phyloP scores from a whole-genome alignment of 2,888 invertebrate genomes.

The Scelioninae gen. 2 region DNA sequence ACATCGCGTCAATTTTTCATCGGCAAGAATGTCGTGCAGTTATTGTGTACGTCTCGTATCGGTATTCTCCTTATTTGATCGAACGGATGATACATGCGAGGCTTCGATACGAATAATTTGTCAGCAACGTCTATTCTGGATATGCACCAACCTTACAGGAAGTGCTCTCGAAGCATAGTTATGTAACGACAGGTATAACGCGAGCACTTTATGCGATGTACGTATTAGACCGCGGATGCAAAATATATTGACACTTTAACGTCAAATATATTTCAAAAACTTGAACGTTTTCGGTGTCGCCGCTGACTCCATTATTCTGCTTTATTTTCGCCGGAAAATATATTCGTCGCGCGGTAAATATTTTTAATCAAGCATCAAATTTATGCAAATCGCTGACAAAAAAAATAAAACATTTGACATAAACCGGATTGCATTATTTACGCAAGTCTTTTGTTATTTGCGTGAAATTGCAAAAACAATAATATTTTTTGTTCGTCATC shows the following conservation, averaged over 20 bases:
- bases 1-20: conserved; percentile 18
- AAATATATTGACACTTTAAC: neutral
- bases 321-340: no score
- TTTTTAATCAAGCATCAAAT: no score
- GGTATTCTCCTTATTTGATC: conserved; percentile 22
- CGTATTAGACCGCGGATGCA: neutral
- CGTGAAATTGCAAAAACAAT: no score
- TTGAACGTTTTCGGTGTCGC: no score
- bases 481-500: no score
- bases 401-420: no score
- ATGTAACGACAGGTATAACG: conserved; percentile 14
- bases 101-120: conserved; percentile 21
- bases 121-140: conserved; percentile 32
- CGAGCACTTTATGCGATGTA: conserved; percentile 4
- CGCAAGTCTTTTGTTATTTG: no score
- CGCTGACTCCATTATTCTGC: no score
- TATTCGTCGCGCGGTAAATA: no score
- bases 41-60: conserved; percentile 2
- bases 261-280: no score
- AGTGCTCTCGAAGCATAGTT: conserved; percentile 16
- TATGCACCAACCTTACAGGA: conserved; percentile 43
- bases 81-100: conserved; percentile 19
- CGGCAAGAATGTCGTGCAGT: neutral
- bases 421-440: no score
- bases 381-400: no score